phyloP scores from a whole-genome alignment of 2,888 invertebrate genomes.

The Oxyscelio sp. region DNA sequence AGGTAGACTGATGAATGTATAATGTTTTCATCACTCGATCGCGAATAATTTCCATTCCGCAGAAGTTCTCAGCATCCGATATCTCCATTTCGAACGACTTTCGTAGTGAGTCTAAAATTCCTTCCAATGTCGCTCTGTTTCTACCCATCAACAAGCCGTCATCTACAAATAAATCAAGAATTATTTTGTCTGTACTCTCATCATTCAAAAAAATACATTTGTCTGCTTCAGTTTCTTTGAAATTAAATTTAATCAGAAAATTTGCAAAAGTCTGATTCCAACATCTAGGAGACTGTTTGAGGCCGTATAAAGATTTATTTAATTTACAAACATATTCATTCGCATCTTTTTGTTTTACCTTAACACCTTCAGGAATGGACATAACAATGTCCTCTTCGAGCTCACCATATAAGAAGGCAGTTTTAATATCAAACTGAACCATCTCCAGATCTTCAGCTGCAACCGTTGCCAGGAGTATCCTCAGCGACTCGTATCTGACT shows the following conservation, averaged over 20 bases:
- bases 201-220: conserved; percentile 77
- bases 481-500: conserved; percentile 53
- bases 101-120: conserved; percentile 29
- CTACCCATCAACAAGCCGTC: conserved; percentile 70
- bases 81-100: conserved; percentile 49
- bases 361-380: conserved; percentile 49
- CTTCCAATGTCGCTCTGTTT: conserved; percentile 32
- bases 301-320: conserved; percentile 79
- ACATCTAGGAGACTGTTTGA: conserved; percentile 80
- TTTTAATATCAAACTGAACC: conserved; percentile 68
- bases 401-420: conserved; percentile 74
- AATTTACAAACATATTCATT: conserved; percentile 76
- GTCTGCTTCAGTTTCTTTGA: conserved; percentile 74
- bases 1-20: conserved; percentile 70
- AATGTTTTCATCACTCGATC: conserved; percentile 24
- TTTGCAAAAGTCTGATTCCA: conserved; percentile 78
- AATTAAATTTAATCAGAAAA: conserved; percentile 72
- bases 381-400: conserved; percentile 58
- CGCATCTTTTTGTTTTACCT: conserved; percentile 50
- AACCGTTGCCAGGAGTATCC: conserved; percentile 62
- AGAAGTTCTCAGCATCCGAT: conserved; percentile 50
- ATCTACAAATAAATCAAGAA: conserved; percentile 73
- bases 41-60: conserved; percentile 71
- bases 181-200: conserved; percentile 27
- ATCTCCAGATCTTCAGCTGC: conserved; percentile 64